phyloP scores from a whole-genome alignment of 2,888 invertebrate species.

The Melieria picta region DNA sequence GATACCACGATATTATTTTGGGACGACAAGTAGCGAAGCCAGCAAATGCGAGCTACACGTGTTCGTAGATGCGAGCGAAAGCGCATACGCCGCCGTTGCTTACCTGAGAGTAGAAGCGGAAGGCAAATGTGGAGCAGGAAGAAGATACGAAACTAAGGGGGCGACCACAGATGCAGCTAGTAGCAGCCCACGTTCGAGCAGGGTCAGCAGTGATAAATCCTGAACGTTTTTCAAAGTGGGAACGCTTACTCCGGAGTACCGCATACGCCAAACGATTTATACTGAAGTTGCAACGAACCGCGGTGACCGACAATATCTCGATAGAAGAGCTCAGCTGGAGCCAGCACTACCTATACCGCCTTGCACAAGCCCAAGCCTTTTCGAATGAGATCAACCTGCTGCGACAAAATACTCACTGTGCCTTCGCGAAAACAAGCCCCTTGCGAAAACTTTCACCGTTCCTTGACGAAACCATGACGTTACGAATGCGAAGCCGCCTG shows the following conservation, averaged over 20 bases:
- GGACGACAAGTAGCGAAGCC: not conserved
- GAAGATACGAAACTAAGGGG: not conserved
- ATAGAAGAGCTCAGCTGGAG: slow-evolving; percentile 8
- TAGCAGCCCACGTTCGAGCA: not conserved
- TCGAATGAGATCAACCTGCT: not conserved
- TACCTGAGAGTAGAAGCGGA: slow-evolving; percentile 39
- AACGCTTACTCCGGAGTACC: not conserved
- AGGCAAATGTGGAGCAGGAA: slow-evolving; percentile 1
- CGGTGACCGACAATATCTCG: slow-evolving; percentile 10
- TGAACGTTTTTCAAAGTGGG: slow-evolving; percentile 1
- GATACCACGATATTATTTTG: slow-evolving; percentile 39
- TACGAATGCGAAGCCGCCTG: slow-evolving; percentile 39
- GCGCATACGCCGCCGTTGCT: slow-evolving; percentile 45
- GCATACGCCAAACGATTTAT: not conserved
- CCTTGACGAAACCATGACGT: slow-evolving; percentile 27
- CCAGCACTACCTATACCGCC: slow-evolving; percentile 2
- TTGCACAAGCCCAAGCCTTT: slow-evolving; percentile 14
- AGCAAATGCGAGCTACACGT: slow-evolving; percentile 26
- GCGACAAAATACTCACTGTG: not conserved
- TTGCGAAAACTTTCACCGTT: slow-evolving; percentile 36
- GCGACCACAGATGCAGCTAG: not conserved
- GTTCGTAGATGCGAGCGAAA: slow-evolving; percentile 37
- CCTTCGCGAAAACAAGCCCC: slow-evolving; percentile 1
- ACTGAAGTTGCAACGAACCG: slow-evolving; percentile 4
- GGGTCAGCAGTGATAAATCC: not conserved